Evolutionary conservation across 2,888 invertebrate species (phyloP), one percentile per base, ranked within the genome.

Genomic region (Andrena praecox): DNA sequence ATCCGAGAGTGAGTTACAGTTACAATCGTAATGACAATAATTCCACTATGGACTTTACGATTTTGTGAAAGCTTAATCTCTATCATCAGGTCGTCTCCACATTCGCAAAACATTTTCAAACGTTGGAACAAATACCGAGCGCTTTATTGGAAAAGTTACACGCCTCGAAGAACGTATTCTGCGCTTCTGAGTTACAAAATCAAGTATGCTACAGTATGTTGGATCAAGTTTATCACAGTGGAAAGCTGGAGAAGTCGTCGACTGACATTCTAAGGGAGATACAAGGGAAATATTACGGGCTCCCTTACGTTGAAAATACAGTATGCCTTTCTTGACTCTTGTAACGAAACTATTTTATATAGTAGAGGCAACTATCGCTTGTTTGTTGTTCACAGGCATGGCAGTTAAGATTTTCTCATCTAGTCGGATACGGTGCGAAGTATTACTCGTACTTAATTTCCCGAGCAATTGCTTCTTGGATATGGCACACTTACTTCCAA

Each of bases 381-480:
- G 5, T 12, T 52, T 20, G 31, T 50, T 73, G 77, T 87, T 89
- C 90, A 1, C 91, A 97, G 96, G 98, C 99, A 0, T 99, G 99
- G 99, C 99, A 99, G 92, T 95, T 98, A 90, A 95, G 99, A 78
- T 99, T 99, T 95, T 97, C 98, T 82, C 99, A 99, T 94, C 95
- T 99, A 73, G 98, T 99, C 4, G 99, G 99, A 1, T 99, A 99
- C 94, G 99, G 99, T 54, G 99, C 99, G 0, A 99, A 99, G 94
- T 99, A 99, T 94, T 99, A 99, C 94, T 97, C 99, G 0, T 99
- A 99, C 94, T 95, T 99, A 84, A 97, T 99, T 91, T 99, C 99
- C 0, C 96, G 98, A 90, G 98, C 99, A 8, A 96, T 99, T 68
- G 99, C 99, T 0, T 97, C 98, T 76, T 97, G 97, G 95, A 98